Base-by-base conservation (phyloP, 2,797 vertebrate species). In the Sebastes kiyomatsui region DNA sequence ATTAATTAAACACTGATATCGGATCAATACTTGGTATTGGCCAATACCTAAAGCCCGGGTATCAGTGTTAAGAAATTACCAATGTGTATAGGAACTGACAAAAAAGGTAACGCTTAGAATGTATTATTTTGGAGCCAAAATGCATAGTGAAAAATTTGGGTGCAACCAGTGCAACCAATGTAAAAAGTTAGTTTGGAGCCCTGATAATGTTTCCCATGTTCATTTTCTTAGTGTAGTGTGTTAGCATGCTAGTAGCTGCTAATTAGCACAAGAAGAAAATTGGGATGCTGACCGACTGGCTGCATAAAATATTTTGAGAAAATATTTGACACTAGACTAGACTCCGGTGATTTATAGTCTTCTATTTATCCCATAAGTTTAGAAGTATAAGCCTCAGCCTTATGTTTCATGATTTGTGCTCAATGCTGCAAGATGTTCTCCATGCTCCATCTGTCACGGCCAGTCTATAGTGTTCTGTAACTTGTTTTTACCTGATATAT, bases 401-500 rank as follows among this genome's bases (percentile, higher is more conserved):
- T 32, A 32, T 66, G 30, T 2, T 5, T 54, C 20, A 55, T 70
- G 7, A 68, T 72, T 46, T 72, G 22, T 30, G 33, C 58, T 78
- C 22, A 18, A 7, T 33, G 54, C 32, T 78, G 18, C 18, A 23
- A 68, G 28, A 72, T 59, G 35, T 69, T 69, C 23, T 62, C 8
- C 7, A 16, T 60, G 68, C 27, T 46, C 42, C 28, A n/a, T 9
- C 58, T 13, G 67, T 74, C 67, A 71, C 28, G 9, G 35, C 35
- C 42, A 42, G 61, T 32, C 13, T 75, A 16, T 18, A 33, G 13
- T 54, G 67, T 54, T 74, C 55, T 77, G 28, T 33, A 30, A 71
- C 49, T 66, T 52, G 54, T 61, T 56, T 56, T 65, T 46, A 54
- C 74, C 71, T 54, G 67, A 79, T 64, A n/a, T 18, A 32, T 56